Evolutionary conservation across 2,888 invertebrate species (phyloP).

Genomic region (Luffia ferchaultella): DNA sequence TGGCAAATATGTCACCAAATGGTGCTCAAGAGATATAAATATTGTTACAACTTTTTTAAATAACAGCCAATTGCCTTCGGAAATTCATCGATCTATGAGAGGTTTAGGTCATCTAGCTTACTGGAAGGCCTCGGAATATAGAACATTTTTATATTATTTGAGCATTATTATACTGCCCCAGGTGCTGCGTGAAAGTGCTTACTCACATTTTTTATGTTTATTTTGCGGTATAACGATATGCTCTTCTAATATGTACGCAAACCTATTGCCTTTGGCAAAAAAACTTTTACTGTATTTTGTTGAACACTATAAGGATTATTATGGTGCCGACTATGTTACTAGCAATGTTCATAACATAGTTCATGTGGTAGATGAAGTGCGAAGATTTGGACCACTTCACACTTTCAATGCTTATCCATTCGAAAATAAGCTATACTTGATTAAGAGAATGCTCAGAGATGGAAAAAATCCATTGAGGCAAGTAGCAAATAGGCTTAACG

Average conservation of each 20-base stretch:
- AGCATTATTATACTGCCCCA: slow-evolving; percentile 14
- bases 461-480: slow-evolving; percentile 14
- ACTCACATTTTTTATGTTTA: slow-evolving; percentile 15
- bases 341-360: slow-evolving; percentile 12
- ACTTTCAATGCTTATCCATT: slow-evolving; percentile 13
- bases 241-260: slow-evolving; percentile 6
- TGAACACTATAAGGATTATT: slow-evolving; percentile 10
- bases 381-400: slow-evolving; percentile 9
- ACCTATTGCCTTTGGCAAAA: slow-evolving; percentile 7
- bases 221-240: slow-evolving; percentile 18
- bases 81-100: slow-evolving; percentile 16
- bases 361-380: slow-evolving; percentile 10
- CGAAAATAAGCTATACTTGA: slow-evolving; percentile 12
- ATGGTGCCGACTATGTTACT: slow-evolving; percentile 13
- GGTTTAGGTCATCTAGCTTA: slow-evolving; percentile 10
- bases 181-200: slow-evolving; percentile 8
- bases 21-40: slow-evolving; percentile 12
- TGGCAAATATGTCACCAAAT: slow-evolving; percentile 6
- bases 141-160: slow-evolving; percentile 16
- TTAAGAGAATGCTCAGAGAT: slow-evolving; percentile 12
- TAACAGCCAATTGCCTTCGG: slow-evolving; percentile 12
- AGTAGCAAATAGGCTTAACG: slow-evolving; percentile 11
- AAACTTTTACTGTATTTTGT: slow-evolving; percentile 11
- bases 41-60: slow-evolving; percentile 11
- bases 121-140: slow-evolving; percentile 19